Evolutionary conservation across 2,797 vertebrate genomes (phyloP), one percentile per base, ranked within the genome.

Genomic region (Enteromius thamalakanensis): DNA sequence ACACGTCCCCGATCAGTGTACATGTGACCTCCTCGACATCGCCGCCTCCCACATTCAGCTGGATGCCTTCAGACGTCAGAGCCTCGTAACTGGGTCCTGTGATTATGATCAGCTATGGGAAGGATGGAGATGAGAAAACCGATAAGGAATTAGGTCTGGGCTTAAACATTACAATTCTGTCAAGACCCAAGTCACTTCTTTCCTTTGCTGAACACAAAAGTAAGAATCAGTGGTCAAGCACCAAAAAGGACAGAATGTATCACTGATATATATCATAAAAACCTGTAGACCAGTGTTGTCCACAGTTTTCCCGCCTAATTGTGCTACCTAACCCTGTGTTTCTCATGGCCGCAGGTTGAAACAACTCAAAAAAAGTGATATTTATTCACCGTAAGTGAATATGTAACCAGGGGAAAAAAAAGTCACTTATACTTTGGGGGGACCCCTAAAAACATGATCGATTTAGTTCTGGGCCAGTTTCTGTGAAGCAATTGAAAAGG

Each of bases 1-100:
- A 85, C 15, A 96, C 92, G 0, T 94, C 95, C 37, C 95, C 95
- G 15, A 97, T 95, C 87, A 96, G 90, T 0, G 95, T 90, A 40
- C 96, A 97, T 49, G 95, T 93, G 76, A 95, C 93, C 34, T 96
- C 95, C 29, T 96, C 95, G 19, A 95, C 91, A 17, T 89, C 93
- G 29, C 91, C 89, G 0, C 92, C 87, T 0, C 92, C 93, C 89
- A 96, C 86, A 7, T 95, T 96, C 86, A 97, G 94, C 87, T 97
- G 96, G 90, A 97, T 95, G 71, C 96, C 95, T 83, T 97, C 96
- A 0, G 96, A 94, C 0, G 96, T 89, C 88, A 98, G 91, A 0
- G 95, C 92, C 65, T 97, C 96, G 0, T 97, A 98, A 83, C 95
- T 94, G 0, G 96, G 94, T 4, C 96, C 95, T 0, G 96, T 96